Conservation (phyloP, 1,140 invertebrate species). For the Zaprionus inermis region DNA sequence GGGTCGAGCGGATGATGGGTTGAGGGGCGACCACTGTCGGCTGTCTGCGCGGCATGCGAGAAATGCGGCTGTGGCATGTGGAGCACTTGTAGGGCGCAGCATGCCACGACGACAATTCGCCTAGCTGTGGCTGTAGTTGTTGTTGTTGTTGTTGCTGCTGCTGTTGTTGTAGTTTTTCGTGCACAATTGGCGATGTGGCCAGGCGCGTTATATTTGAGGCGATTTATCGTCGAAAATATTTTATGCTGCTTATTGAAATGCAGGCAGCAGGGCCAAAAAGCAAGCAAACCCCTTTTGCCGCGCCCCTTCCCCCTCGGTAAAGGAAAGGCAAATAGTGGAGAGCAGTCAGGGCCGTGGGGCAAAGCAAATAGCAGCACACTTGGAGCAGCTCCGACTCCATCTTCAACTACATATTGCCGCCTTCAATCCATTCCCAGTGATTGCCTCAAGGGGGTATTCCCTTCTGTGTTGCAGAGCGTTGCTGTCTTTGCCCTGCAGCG, state of each 20-base stretch:
- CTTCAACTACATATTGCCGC: conserved; percentile 7
- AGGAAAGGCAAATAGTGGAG: conserved; percentile 52
- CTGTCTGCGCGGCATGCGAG: conserved; percentile 59
- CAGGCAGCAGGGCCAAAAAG: conserved; percentile 40
- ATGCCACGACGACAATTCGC: conserved; percentile 54
- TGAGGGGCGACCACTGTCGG: conserved; percentile 3
- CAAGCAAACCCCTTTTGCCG: conserved; percentile 19
- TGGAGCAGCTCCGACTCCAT: conserved; percentile 39
- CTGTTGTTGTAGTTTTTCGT: conserved; percentile 22
- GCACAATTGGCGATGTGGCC: conserved; percentile 39
- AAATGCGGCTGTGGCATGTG: conserved; percentile 59
- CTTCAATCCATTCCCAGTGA: neutral
- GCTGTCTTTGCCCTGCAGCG: conserved; percentile 65
- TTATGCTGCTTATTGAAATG: conserved; percentile 74
- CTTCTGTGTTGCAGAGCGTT: conserved; percentile 3
- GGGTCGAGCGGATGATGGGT: no score
- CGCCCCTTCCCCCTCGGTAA: conserved; percentile 4
- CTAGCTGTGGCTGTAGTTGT: conserved; percentile 11
- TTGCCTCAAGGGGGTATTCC: neutral
- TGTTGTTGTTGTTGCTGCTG: conserved; percentile 1
- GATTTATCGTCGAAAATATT: conserved; percentile 73
- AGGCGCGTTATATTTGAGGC: conserved; percentile 40
- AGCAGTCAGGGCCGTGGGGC: conserved; percentile 42
- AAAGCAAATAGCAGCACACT: conserved; percentile 64
- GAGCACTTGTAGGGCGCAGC: conserved; percentile 37